Evolutionary conservation across 2,113 vertebrate species (phyloP).

Genomic region (Mellivora capensis): DNA sequence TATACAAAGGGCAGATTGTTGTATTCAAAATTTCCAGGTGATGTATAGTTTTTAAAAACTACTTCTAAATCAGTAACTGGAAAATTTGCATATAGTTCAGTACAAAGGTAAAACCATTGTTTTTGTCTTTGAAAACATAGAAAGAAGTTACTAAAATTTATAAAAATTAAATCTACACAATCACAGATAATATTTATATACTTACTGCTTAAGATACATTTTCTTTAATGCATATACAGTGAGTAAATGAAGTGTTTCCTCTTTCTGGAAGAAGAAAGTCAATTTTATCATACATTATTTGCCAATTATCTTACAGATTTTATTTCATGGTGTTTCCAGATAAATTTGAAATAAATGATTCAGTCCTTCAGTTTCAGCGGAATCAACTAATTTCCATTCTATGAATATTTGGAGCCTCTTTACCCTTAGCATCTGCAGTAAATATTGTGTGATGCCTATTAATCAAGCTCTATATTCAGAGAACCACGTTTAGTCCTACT

Average conservation of each 20-base stretch:
- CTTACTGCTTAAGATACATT: background rate
- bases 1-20: background rate
- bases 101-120: conserved; percentile 50
- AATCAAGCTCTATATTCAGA: background rate
- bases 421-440: background rate
- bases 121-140: conserved; percentile 33
- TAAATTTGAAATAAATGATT: background rate
- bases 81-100: conserved; percentile 29
- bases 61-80: conserved; percentile 15
- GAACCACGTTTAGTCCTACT: background rate
- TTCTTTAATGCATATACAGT: background rate
- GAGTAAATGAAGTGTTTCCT: background rate
- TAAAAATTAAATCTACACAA: conserved; percentile 31
- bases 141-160: conserved; percentile 54
- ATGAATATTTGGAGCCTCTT: background rate
- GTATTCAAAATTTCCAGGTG: background rate
- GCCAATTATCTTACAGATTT: background rate
- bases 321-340: background rate
- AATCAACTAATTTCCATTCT: background rate
- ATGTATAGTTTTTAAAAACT: conserved; percentile 5
- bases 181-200: background rate
- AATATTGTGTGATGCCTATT: background rate
- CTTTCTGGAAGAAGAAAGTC: background rate
- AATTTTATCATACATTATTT: background rate
- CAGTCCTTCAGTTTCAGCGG: background rate